Evolutionary conservation across 2,888 invertebrate species (phyloP), one percentile per base, ranked within the genome.

Genomic region (Tenthredo scrophulariae): DNA sequence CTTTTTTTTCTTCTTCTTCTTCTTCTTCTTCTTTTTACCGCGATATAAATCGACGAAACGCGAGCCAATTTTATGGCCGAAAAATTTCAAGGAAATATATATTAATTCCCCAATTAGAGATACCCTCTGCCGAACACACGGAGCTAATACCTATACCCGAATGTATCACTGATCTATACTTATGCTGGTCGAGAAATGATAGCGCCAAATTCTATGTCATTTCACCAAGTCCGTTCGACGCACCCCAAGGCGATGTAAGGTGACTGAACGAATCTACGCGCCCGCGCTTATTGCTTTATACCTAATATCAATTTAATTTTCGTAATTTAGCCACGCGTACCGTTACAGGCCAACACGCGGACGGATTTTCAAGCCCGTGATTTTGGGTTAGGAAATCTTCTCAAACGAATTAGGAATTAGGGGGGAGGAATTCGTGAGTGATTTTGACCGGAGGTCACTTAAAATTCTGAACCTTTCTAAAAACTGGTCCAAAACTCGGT

Each of bases 11-110:
- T 29, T 6, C 29, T 7, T 67, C 3, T 26, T 33, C 33, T 5
- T 67, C 33, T 67, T 37, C 0, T 1, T 1, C n/a, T 37, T 7
- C 29, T 33, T 67, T 22, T 40, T 74, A n/a, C 13, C 10, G n/a
- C 58, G 58, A 58, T 58, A 58, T 58, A 62, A 26, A 33, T 33
- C 29, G 33, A 67, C 15, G 62, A 18, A 29, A 33, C 3, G 10
- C 75, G 18, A 33, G 33, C 18, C 58, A 80, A 80, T 80, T 62
- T 80, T 26, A 22, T 18, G 50, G 33, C 50, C 29, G 90, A 90
- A 93, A 92, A 91, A 88, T 90, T 90, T 89, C 88, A 88, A 89
- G 87, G 88, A 88, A 88, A 88, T 90, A 90, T 91, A 90, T 90
- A 91, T 90, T 90, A 91, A 91, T 90, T 91, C 89, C 86, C 85